These are phyloP conservation scores for Dermochelys coriacea DNA, from an alignment of 2,797 vertebrate species.

Conservation along the genomic window DNA sequence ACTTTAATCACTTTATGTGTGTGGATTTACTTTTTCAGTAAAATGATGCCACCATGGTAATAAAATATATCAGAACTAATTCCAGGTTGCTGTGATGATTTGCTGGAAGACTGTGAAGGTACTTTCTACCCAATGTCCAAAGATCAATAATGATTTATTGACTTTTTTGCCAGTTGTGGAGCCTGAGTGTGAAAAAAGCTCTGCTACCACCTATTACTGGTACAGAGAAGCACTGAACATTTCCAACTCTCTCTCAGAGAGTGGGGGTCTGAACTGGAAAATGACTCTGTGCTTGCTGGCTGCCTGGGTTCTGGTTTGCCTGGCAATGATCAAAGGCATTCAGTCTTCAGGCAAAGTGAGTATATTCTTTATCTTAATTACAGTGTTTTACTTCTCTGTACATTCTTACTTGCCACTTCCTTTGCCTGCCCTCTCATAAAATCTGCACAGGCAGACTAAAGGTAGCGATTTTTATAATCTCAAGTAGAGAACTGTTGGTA, in stretches of 20 bases:
- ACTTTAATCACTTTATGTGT: not conserved
- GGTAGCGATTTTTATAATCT: constrained; percentile 10
- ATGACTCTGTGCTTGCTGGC: constrained; percentile 93
- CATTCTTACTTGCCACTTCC: not conserved
- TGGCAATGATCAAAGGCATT: constrained; percentile 99
- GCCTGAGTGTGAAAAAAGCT: constrained; percentile 97
- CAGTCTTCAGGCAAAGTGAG: constrained; percentile 97
- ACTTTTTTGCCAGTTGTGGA: constrained; percentile 85
- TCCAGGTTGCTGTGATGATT: not conserved
- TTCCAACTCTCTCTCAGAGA: constrained; percentile 91
- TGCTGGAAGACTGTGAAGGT: not conserved
- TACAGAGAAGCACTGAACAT: constrained; percentile 95
- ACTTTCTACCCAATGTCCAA: not conserved
- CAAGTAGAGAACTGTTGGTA: not conserved
- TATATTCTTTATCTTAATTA: constrained; percentile 36
- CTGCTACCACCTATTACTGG: constrained; percentile 98
- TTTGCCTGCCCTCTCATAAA: not conserved
- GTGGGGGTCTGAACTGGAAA: constrained; percentile 96
- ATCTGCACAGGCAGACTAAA: constrained; percentile 37
- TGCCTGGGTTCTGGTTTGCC: constrained; percentile 95
- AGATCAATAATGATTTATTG: not conserved
- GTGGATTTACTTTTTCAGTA: not conserved
- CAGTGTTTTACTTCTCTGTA: not conserved
- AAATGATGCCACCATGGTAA: not conserved
- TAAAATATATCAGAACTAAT: not conserved